Evolutionary conservation across 2,113 vertebrate species (phyloP).

Genomic region (Lutjanus erythropterus): DNA sequence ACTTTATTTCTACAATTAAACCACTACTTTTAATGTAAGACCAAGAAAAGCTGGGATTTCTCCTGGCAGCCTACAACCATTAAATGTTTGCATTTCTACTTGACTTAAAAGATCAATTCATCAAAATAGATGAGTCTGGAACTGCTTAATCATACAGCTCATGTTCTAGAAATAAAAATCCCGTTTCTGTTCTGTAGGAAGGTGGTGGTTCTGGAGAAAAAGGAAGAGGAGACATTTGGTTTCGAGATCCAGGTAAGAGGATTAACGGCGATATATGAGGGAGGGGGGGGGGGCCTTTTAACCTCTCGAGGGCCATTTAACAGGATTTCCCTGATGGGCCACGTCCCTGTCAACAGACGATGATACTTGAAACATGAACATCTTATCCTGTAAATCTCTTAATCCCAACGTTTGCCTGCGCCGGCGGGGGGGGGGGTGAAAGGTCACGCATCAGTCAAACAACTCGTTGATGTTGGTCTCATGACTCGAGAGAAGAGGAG

Average conservation of each 20-base stretch:
- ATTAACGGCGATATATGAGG: background rate
- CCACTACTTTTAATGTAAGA: background rate
- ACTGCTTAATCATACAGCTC: background rate
- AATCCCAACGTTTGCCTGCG: constrained; percentile 29
- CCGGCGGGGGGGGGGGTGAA: background rate
- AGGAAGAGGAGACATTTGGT: constrained; percentile 91
- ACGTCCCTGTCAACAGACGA: background rate
- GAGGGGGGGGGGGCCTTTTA: background rate
- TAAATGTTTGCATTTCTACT: background rate
- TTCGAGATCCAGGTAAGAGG: constrained; percentile 96
- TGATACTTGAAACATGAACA: background rate
- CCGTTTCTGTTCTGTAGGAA: constrained; percentile 82
- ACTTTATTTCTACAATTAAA: background rate
- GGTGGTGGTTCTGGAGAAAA: constrained; percentile 91
- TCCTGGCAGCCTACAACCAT: background rate
- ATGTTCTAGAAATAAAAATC: background rate
- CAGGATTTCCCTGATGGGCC: constrained; percentile 16
- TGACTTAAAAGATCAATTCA: background rate
- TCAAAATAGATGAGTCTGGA: background rate
- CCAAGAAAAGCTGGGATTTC: background rate
- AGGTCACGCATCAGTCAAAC: constrained; percentile 37
- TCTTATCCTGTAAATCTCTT: constrained; percentile 39
- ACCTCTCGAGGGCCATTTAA: constrained; percentile 21
- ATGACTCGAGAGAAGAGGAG: constrained; percentile 44
- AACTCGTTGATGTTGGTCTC: constrained; percentile 38